These are phyloP conservation scores for Himalopsyche tibetana DNA, from an alignment of 2,888 invertebrate genomes.

Conservation along the genomic window DNA sequence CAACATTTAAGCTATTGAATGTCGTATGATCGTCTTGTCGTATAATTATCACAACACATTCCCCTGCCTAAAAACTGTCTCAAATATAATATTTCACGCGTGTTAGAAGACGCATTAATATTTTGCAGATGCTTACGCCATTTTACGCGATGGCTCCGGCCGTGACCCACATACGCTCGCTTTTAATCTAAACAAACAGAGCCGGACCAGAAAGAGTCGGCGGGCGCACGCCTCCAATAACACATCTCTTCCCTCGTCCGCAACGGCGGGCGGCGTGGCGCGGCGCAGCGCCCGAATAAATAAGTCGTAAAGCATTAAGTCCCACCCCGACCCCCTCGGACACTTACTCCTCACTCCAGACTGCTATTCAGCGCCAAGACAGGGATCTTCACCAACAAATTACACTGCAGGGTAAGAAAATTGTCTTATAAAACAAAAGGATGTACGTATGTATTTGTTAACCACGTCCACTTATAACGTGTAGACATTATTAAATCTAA, in stretches of 20 bases:
- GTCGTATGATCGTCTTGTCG: no score
- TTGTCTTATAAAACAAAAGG: no score
- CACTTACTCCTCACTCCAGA: not conserved
- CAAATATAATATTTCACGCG: no score
- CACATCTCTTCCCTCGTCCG: conserved; percentile 2
- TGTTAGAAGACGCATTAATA: no score
- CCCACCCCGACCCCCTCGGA: conserved; percentile 2
- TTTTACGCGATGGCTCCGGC: conserved; percentile 17
- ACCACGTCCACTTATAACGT: no score
- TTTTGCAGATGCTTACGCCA: not conserved
- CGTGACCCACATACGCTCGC: conserved; percentile 53
- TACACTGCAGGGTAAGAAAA: no score
- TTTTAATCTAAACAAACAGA: conserved; percentile 57
- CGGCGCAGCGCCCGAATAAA: conserved; percentile 54
- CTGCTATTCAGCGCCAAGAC: not conserved
- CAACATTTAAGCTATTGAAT: no score
- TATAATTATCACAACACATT: no score
- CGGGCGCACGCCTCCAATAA: conserved; percentile 34
- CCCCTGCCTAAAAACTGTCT: no score
- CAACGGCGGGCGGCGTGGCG: conserved; percentile 35
- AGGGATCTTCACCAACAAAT: not conserved
- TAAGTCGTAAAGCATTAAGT: conserved; percentile 56
- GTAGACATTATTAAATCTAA: no score
- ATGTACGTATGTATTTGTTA: no score
- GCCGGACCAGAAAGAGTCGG: conserved; percentile 34